These are phyloP conservation scores for Larimichthys crocea DNA, from an alignment of 2,113 vertebrate species.

Conservation along the genomic window DNA sequence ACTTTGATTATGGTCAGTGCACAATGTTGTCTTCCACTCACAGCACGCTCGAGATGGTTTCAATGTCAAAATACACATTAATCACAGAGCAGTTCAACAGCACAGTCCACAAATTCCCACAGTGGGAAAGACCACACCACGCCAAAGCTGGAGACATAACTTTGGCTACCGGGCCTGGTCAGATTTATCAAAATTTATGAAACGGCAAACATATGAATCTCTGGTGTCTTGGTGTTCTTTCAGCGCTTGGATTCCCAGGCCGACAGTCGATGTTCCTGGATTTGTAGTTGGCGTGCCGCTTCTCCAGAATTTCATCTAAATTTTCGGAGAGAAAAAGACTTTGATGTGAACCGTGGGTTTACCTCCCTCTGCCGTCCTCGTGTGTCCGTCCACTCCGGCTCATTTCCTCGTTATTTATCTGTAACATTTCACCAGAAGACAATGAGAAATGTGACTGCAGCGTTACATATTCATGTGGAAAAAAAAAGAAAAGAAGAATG, in stretches of 20 bases:
- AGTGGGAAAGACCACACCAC: conserved; percentile 59
- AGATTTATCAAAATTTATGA: conserved; percentile 77
- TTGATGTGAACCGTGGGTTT: conserved; percentile 63
- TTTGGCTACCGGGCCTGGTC: conserved; percentile 62
- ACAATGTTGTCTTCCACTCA: conserved; percentile 39
- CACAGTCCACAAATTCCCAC: conserved; percentile 61
- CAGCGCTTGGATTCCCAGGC: conserved; percentile 65
- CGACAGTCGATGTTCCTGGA: conserved; percentile 69
- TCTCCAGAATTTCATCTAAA: conserved; percentile 61
- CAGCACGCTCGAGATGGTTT: conserved; percentile 33
- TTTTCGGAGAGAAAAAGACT: conserved; percentile 61
- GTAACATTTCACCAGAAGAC: conserved; percentile 19
- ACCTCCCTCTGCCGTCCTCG: conserved; percentile 25
- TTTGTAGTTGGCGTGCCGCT: conserved; percentile 68
- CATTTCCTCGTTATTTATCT: conserved; percentile 7
- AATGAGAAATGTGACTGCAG: neutral
- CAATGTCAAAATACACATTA: conserved; percentile 67
- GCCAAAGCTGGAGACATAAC: conserved; percentile 70
- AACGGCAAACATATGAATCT: conserved; percentile 74
- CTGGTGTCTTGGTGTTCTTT: conserved; percentile 75
- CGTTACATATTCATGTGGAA: neutral
- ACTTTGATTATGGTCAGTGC: conserved; percentile 44
- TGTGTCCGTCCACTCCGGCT: neutral
- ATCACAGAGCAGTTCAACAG: conserved; percentile 55
- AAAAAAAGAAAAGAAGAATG: neutral